Conservation (phyloP, 2,113 vertebrate genomes). For the Riparia riparia region DNA sequence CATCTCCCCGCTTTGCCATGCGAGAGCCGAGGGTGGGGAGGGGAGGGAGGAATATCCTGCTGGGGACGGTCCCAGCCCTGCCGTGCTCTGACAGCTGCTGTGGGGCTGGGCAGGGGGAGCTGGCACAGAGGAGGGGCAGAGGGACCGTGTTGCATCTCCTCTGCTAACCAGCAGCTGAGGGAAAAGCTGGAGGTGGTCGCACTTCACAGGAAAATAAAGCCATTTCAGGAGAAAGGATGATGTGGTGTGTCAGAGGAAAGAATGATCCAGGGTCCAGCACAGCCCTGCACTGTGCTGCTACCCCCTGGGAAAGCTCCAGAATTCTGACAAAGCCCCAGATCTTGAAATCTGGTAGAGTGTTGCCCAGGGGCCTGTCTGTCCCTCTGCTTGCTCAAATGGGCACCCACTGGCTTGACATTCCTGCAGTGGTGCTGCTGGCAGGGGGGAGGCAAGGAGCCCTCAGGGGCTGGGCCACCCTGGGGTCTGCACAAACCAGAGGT, state of each 20-base stretch:
- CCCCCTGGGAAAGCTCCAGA: background rate
- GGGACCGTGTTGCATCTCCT: background rate
- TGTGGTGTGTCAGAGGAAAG: background rate
- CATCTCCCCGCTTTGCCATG: background rate
- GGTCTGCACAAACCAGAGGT: background rate
- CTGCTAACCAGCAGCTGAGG: background rate
- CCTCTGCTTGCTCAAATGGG: background rate
- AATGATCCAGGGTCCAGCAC: background rate
- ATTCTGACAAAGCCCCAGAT: background rate
- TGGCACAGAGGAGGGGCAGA: background rate
- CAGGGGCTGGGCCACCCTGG: accelerated
- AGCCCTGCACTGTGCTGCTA: background rate
- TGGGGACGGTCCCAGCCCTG: background rate
- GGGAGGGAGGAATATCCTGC: background rate
- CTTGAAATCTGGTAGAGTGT: background rate
- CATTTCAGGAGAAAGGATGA: background rate
- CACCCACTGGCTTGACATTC: accelerated
- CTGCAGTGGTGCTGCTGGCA: background rate
- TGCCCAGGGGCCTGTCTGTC: background rate
- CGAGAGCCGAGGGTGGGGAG: background rate
- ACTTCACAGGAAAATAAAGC: background rate
- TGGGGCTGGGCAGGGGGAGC: background rate
- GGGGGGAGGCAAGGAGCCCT: background rate
- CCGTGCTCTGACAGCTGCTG: background rate
- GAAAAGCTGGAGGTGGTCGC: background rate